These are phyloP conservation scores for Thaleichthys pacificus DNA, from an alignment of 2,797 vertebrate species.

Conservation along the genomic window DNA sequence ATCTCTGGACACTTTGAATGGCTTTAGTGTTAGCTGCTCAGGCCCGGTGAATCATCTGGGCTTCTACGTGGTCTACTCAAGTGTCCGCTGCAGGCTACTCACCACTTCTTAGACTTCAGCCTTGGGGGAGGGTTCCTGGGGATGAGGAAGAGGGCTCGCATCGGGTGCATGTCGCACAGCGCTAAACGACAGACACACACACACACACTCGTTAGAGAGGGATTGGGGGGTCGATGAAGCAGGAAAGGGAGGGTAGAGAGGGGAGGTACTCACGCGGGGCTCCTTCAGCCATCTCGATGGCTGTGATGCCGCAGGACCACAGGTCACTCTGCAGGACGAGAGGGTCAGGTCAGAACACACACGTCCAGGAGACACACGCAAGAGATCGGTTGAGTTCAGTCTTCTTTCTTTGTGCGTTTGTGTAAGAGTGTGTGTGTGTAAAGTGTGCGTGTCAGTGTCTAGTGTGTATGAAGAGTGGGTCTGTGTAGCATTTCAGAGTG, in stretches of 20 bases:
- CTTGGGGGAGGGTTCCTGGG: constrained; percentile 88
- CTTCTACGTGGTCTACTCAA: too few species aligned
- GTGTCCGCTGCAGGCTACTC: constrained; percentile 30
- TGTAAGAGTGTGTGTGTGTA: too few species aligned
- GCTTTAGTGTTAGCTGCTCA: too few species aligned
- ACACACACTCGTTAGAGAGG: not conserved
- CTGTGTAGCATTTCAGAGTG: too few species aligned
- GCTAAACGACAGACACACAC: constrained; percentile 62
- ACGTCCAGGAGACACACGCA: not conserved
- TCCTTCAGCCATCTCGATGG: constrained; percentile 98
- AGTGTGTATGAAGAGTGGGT: not conserved
- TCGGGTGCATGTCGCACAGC: constrained; percentile 92
- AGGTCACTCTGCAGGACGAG: constrained; percentile 86
- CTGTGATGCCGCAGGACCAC: constrained; percentile 97
- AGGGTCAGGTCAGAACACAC: constrained; percentile 8
- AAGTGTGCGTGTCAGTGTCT: too few species aligned
- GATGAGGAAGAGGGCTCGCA: constrained; percentile 91
- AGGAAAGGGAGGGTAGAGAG: not conserved
- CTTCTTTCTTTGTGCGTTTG: not conserved
- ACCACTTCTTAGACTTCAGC: constrained; percentile 94
- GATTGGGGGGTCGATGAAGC: not conserved
- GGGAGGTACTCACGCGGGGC: constrained; percentile 88
- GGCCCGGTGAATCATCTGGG: too few species aligned
- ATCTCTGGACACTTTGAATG: too few species aligned
- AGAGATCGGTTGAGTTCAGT: not conserved